Conservation (phyloP, 1,140 invertebrate species). For the Colletes latitarsis region DNA sequence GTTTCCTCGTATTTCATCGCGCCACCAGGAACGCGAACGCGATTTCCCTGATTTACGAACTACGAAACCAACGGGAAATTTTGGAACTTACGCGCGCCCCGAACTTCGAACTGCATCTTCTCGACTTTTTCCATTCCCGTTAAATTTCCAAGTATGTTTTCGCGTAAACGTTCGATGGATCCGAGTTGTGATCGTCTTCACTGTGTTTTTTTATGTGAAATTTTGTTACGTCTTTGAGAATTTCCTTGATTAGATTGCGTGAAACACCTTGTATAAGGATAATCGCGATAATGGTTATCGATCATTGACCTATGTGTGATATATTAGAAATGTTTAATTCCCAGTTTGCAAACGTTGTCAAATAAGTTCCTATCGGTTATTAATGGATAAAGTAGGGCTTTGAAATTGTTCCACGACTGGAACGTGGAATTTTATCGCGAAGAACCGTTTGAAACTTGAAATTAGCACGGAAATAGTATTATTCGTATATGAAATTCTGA, state of each 20-base stretch:
- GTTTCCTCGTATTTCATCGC: conserved; percentile 15
- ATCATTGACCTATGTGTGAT: too few relatives aligned
- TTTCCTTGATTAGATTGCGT: not conserved
- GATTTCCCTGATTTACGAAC: conserved; percentile 2
- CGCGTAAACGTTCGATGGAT: too few relatives aligned
- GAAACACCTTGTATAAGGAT: too few relatives aligned
- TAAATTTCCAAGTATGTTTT: not conserved
- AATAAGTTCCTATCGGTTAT: too few relatives aligned
- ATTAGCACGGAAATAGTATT: not conserved
- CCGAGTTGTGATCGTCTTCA: too few relatives aligned
- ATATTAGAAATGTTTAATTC: too few relatives aligned
- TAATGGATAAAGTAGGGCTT: too few relatives aligned
- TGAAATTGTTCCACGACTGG: not conserved
- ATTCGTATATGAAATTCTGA: not conserved
- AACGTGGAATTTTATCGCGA: not conserved
- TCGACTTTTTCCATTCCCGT: not conserved
- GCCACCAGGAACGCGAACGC: not conserved
- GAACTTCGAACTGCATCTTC: not conserved
- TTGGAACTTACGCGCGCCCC: not conserved
- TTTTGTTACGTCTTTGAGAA: too few relatives aligned
- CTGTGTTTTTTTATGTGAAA: too few relatives aligned
- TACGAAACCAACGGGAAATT: conserved; percentile 1
- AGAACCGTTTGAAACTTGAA: not conserved
- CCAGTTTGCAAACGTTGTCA: too few relatives aligned
- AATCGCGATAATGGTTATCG: too few relatives aligned